These are phyloP conservation scores for Rana temporaria DNA, from an alignment of 2,113 vertebrate genomes.

Conservation along the genomic window DNA sequence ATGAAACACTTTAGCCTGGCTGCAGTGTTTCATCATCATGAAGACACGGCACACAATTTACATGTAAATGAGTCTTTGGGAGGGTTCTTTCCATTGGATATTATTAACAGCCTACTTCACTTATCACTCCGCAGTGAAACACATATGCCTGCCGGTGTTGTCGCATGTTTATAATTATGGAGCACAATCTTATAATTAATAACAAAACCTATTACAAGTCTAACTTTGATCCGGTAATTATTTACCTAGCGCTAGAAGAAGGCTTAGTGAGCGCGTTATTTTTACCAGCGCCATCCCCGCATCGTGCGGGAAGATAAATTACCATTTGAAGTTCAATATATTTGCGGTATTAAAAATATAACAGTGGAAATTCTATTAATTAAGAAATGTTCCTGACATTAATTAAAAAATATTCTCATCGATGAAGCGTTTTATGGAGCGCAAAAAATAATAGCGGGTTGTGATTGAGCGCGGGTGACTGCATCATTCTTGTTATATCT, in stretches of 20 bases:
- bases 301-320: conserved; percentile 21
- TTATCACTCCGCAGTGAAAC: conserved; percentile 7
- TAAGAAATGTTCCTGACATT: conserved; percentile 9
- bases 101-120: conserved; percentile 20
- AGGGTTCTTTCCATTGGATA: background rate
- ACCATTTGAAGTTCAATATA: conserved; percentile 24
- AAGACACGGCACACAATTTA: background rate
- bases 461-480: background rate
- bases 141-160: background rate
- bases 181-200: conserved; percentile 30
- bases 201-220: conserved; percentile 36
- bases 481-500: background rate
- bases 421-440: background rate
- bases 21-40: too few relatives aligned
- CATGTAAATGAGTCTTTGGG: background rate
- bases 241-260: conserved; percentile 15
- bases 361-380: conserved; percentile 13
- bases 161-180: conserved; percentile 2
- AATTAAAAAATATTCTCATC: conserved; percentile 27
- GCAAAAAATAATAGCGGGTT: background rate
- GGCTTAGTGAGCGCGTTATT: background rate
- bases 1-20: background rate
- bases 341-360: background rate
- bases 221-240: conserved; percentile 38
- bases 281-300: background rate